Evolutionary conservation across 2,888 invertebrate genomes (phyloP).

Genomic region (Pteria penguin): DNA sequence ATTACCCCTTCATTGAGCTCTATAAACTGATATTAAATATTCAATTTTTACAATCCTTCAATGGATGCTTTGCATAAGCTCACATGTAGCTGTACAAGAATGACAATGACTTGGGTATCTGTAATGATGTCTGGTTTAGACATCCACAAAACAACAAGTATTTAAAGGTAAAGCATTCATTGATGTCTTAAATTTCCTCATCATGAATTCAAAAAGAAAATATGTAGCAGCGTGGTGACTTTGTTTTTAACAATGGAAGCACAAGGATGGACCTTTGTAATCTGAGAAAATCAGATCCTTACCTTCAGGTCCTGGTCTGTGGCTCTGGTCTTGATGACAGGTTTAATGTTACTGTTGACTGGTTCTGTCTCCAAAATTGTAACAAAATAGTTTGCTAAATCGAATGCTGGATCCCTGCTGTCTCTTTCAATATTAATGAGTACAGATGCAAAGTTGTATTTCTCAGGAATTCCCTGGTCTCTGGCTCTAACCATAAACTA

Average conservation of each 20-base stretch:
- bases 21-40: too few species aligned
- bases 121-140: too few species aligned
- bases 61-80: too few species aligned
- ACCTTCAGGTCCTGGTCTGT: slow-evolving; percentile 16
- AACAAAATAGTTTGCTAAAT: slow-evolving; percentile 33
- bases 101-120: too few species aligned
- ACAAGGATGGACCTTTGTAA: not conserved
- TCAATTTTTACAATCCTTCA: too few species aligned
- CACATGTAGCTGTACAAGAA: too few species aligned
- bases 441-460: slow-evolving; percentile 31
- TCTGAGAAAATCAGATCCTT: not conserved
- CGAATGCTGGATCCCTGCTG: slow-evolving; percentile 39
- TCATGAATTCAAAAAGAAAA: too few species aligned
- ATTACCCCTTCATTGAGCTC: too few species aligned
- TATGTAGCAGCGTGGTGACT: not conserved
- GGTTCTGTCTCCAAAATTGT: slow-evolving; percentile 59
- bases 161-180: too few species aligned
- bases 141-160: too few species aligned
- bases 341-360: slow-evolving; percentile 43
- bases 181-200: too few species aligned
- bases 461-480: slow-evolving; percentile 60
- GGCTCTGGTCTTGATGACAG: slow-evolving; percentile 10
- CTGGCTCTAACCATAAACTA: slow-evolving; percentile 65
- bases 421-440: slow-evolving; percentile 51
- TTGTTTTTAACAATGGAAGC: not conserved